phyloP scores from a whole-genome alignment of 2,113 vertebrate genomes.

The Oryzias woworae region DNA sequence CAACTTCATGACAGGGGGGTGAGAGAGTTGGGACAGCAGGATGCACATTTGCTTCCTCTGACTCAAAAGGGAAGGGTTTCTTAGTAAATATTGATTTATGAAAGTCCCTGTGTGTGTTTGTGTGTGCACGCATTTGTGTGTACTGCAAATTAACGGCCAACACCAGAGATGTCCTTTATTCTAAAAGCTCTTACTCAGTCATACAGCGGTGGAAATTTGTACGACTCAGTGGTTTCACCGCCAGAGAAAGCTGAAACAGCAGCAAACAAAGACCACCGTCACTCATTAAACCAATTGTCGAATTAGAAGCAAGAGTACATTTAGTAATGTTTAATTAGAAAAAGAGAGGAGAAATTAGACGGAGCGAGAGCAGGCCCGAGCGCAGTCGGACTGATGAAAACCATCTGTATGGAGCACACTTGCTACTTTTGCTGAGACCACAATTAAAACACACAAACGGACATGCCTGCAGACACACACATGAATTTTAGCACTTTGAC shows the following conservation, averaged over 20 bases:
- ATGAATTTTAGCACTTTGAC: slow-evolving; percentile 62
- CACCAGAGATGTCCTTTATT: slow-evolving; percentile 39
- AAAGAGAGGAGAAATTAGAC: slow-evolving; percentile 55
- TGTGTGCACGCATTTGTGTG: slow-evolving; percentile 11
- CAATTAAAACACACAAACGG: slow-evolving; percentile 71
- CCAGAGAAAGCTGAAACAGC: slow-evolving; percentile 6
- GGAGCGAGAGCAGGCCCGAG: slow-evolving; percentile 42
- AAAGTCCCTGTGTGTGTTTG: slow-evolving; percentile 51
- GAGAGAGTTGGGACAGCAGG: slow-evolving; percentile 74
- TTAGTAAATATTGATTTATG: slow-evolving; percentile 84
- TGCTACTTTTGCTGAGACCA: slow-evolving; percentile 78
- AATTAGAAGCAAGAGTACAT: slow-evolving; percentile 52
- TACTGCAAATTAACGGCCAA: slow-evolving; percentile 66
- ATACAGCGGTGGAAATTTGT: slow-evolving; percentile 21
- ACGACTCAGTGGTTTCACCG: slow-evolving; percentile 49
- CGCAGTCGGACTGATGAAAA: slow-evolving; percentile 76
- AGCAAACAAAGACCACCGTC: slow-evolving; percentile 21
- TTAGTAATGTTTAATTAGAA: slow-evolving; percentile 62
- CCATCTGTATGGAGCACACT: slow-evolving; percentile 76
- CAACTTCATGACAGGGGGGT: slow-evolving; percentile 61
- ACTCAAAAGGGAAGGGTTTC: slow-evolving; percentile 79
- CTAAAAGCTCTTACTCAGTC: slow-evolving; percentile 64
- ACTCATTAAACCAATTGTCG: slow-evolving; percentile 54
- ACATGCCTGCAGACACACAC: slow-evolving; percentile 38
- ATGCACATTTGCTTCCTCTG: slow-evolving; percentile 84